These are phyloP conservation scores for Zaprionus obscuricornis DNA, from an alignment of 2,888 invertebrate genomes.

Conservation along the genomic window DNA sequence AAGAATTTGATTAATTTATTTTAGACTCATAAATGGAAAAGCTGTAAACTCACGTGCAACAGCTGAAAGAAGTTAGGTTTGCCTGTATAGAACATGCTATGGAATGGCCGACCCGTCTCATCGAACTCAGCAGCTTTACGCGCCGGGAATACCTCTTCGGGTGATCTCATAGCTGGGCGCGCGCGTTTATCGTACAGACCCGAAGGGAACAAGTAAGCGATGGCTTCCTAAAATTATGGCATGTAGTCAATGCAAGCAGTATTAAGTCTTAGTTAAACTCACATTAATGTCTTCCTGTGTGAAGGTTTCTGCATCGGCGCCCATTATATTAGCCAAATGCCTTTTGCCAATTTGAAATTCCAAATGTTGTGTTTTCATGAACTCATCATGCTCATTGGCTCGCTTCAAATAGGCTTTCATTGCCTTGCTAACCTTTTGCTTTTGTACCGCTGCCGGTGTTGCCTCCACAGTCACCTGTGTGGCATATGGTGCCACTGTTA, in stretches of 20 bases:
- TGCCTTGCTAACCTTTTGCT: constrained; percentile 91
- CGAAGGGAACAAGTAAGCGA: constrained; percentile 97
- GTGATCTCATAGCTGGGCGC: constrained; percentile 94
- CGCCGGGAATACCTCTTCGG: constrained; percentile 92
- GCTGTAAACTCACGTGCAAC: constrained; percentile 87
- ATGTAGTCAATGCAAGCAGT: not conserved
- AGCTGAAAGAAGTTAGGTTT: constrained; percentile 93
- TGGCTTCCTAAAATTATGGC: constrained; percentile 87
- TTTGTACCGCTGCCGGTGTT: constrained; percentile 80
- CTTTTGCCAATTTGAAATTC: constrained; percentile 96
- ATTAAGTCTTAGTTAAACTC: constrained; percentile 69
- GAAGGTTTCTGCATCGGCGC: constrained; percentile 94
- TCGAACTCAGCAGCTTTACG: constrained; percentile 96
- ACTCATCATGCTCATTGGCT: constrained; percentile 91
- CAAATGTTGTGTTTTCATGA: constrained; percentile 90
- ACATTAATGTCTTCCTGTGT: constrained; percentile 94
- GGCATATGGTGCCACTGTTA: constrained; percentile 51
- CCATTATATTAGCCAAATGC: constrained; percentile 99
- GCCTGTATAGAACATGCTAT: constrained; percentile 95
- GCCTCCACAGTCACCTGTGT: constrained; percentile 79
- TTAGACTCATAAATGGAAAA: no score
- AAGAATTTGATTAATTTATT: not conserved
- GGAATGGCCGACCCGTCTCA: constrained; percentile 94
- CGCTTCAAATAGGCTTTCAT: constrained; percentile 95
- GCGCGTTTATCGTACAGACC: constrained; percentile 93